Evolutionary conservation across 2,888 invertebrate species (phyloP).

Genomic region (Yponomeuta malinellus): DNA sequence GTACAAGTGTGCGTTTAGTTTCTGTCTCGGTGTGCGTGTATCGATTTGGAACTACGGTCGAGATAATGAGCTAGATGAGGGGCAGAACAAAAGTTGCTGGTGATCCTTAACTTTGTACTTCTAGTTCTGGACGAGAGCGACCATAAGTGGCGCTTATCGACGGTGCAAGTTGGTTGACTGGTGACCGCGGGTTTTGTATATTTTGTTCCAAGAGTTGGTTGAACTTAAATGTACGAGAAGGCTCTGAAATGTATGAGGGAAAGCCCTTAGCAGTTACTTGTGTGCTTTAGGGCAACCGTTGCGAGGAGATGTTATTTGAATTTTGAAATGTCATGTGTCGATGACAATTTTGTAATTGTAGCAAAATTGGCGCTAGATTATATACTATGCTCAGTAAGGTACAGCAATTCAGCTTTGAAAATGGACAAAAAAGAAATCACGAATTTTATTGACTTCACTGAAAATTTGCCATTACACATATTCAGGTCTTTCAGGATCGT

Average conservation of each 20-base stretch:
- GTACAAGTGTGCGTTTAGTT: slow-evolving; percentile 50
- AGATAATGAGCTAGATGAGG: slow-evolving; percentile 71
- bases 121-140: not conserved
- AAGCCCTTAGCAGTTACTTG: not conserved
- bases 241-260: not conserved
- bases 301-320: not conserved
- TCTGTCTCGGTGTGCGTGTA: slow-evolving; percentile 53
- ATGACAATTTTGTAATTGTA: not conserved
- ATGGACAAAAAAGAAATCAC: too few relatives aligned
- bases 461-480: too few relatives aligned
- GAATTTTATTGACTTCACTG: too few relatives aligned
- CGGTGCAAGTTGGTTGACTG: not conserved
- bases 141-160: not conserved
- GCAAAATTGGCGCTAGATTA: too few relatives aligned
- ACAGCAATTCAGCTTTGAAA: too few relatives aligned
- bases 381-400: too few relatives aligned
- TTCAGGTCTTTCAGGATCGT: too few relatives aligned
- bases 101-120: not conserved
- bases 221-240: slow-evolving; percentile 21
- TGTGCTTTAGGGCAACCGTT: not conserved
- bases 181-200: slow-evolving; percentile 40
- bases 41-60: slow-evolving; percentile 70
- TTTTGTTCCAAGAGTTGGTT: slow-evolving; percentile 33
- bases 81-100: slow-evolving; percentile 28
- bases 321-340: not conserved